A percentile compares a stretch with the other conserved stretches of the same genome.
These are phyloP conservation scores for Grus americana DNA, from an alignment of 2,113 vertebrate species.

Conservation along the genomic window DNA sequence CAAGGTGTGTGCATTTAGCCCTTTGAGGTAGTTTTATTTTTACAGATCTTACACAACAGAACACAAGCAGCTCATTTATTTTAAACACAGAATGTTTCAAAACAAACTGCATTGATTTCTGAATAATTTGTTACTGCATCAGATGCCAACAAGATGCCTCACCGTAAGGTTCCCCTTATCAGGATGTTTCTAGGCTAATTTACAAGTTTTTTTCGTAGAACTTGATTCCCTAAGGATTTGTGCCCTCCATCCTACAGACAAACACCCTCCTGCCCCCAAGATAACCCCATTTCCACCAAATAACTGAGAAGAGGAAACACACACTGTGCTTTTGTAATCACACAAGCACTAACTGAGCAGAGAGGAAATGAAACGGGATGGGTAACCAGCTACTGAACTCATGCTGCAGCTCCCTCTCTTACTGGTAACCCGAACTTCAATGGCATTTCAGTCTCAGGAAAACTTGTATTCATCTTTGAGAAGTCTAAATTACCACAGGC, in stretches of 20 bases:
- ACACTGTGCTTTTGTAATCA: accelerated
- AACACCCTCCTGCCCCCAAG: not conserved
- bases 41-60: not conserved
- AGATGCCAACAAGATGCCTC: not conserved
- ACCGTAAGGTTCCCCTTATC: accelerated
- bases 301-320: not conserved
- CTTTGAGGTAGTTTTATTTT: not conserved
- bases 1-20: not conserved
- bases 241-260: not conserved
- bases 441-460: accelerated
- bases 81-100: not conserved
- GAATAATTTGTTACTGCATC: too few relatives aligned
- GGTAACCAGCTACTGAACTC: accelerated
- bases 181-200: not conserved
- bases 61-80: not conserved
- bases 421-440: not conserved
- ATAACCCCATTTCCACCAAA: not conserved
- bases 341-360: accelerated
- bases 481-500: accelerated
- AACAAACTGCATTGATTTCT: not conserved
- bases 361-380: accelerated
- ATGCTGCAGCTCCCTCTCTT: not conserved
- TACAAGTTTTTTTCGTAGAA: not conserved
- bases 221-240: not conserved
- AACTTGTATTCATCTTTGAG: not conserved